Base-by-base conservation (phyloP, 1,140 invertebrate species). In the Leptinotarsa lineolata region DNA sequence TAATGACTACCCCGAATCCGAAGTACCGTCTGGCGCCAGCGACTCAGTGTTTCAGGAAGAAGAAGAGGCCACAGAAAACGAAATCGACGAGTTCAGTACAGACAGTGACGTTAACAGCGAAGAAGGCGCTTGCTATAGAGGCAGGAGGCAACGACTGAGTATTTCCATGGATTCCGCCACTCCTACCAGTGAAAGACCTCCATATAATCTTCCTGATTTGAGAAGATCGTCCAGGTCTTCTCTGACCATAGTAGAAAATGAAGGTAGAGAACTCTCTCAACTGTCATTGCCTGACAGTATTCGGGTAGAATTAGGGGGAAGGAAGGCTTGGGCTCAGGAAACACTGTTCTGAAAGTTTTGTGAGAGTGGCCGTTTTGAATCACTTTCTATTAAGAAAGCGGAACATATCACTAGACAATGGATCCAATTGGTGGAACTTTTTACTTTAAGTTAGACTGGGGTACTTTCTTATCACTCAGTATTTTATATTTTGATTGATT, bases 1-100 rank as follows among this genome's bases (percentile, higher is more conserved):
- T 48, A 85, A 92, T 63, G 92, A 92, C 78, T 91, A 90, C 72
- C 88, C 90, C 81, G 88, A 89, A 81, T 87, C 89, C 75, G 88
- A 90, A 75, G 83, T 87, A 58, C 85, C 86, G 21, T 92, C 90
- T 3, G 87, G 92, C 13, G 91, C 89, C 63, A 91, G 91, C 66
- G 92, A 93, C 81, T 93, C 92, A 2, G 92, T 93, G 39, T 93
- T 93, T 80, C 85, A 87, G 22, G 89, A 91, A 79, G 89, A 90
- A 68, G 86, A 85, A 64, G 77, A 88, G 69, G 90, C 91, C 77
- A 94, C 92, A 2, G 92, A 93, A 80, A 92, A 93, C 80, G 92
- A 93, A 81, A 90, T 93, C 70, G 92, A 92, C 75, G 91, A 92
- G 74, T 91, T 93, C 81, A 93, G 92, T 59, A 94, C 92, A 39